Conservation (phyloP, 2,113 vertebrate species). For the Telmatochromis sp. region DNA sequence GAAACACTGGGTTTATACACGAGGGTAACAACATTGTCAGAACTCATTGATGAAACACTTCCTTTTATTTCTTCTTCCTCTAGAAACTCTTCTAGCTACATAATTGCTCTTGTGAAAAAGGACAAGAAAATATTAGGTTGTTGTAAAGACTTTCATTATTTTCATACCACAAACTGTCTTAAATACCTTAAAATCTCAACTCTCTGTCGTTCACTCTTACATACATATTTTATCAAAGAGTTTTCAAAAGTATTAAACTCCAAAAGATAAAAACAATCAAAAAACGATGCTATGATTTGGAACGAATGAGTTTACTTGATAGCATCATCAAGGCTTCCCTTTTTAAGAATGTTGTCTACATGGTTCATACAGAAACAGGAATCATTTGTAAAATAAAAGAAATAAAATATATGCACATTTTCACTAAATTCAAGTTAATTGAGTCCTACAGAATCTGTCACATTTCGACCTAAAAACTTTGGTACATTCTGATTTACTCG, state of each 20-base stretch:
- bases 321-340: accelerated
- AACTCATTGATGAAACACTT: accelerated
- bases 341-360: neutral
- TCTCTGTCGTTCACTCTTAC: neutral
- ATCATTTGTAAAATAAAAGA: neutral
- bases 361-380: neutral
- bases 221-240: neutral
- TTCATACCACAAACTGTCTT: neutral
- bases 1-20: neutral
- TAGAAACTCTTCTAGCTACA: neutral
- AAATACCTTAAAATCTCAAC: neutral
- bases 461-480: accelerated
- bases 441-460: neutral
- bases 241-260: neutral
- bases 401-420: neutral
- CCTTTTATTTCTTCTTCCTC: neutral
- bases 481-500: neutral
- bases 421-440: accelerated
- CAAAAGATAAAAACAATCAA: neutral
- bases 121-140: neutral
- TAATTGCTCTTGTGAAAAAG: neutral
- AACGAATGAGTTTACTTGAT: neutral
- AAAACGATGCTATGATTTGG: accelerated
- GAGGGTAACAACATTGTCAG: neutral
- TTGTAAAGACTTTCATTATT: neutral